A percentile compares a stretch with the other conserved stretches of the same genome.
Evolutionary conservation across 2,797 vertebrate genomes (phyloP).

Genomic region (Rhinophrynus dorsalis): DNA sequence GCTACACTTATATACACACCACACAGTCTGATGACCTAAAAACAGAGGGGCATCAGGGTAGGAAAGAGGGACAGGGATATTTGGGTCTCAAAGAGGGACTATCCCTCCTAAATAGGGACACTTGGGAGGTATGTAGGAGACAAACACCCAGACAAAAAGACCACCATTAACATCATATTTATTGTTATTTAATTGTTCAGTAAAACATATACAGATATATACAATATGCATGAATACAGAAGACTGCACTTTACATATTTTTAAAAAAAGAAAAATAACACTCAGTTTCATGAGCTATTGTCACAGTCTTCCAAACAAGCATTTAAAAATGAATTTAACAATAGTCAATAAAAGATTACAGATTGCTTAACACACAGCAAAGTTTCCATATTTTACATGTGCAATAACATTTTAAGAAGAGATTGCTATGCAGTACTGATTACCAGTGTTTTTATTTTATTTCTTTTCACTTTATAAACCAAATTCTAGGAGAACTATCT

Average conservation of each 20-base stretch:
- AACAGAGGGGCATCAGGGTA: too few relatives aligned
- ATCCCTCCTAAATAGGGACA: too few relatives aligned
- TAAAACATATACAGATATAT: constrained; percentile 99
- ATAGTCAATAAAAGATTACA: constrained; percentile 83
- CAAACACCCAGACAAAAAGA: too few relatives aligned
- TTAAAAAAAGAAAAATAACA: constrained; percentile 82
- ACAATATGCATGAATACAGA: constrained; percentile 99
- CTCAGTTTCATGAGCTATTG: constrained; percentile 87
- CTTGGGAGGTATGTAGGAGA: too few relatives aligned
- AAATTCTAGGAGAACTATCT: constrained; percentile 60
- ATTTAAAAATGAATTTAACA: constrained; percentile 89
- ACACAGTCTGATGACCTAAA: too few relatives aligned
- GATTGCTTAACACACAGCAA: constrained; percentile 97
- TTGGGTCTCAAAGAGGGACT: too few relatives aligned
- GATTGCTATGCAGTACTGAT: constrained; percentile 78
- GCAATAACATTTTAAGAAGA: constrained; percentile 85
- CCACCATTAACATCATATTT: constrained; percentile 99
- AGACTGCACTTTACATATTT: constrained; percentile 99
- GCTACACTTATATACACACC: too few relatives aligned
- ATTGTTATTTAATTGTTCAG: constrained; percentile 99
- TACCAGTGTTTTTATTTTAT: constrained; percentile 76
- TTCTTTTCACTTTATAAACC: constrained; percentile 57
- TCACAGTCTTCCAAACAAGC: constrained; percentile 95
- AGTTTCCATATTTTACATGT: constrained; percentile 95
- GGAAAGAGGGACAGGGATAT: too few relatives aligned